Evolutionary conservation across 1,140 invertebrate species (phyloP).

Genomic region (Hydropsyche tenuis): DNA sequence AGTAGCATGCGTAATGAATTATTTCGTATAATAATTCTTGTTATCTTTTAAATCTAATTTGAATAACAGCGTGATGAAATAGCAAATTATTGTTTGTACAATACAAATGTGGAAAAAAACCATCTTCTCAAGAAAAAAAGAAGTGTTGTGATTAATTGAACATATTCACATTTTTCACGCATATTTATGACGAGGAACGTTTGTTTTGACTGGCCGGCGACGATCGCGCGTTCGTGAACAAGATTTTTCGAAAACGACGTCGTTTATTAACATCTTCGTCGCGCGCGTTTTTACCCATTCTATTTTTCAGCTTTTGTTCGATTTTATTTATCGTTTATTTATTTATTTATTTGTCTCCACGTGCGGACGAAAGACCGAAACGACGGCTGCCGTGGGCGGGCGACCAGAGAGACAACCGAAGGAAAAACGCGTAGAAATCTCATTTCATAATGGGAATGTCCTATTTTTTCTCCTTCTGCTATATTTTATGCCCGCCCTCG

Average conservation of each 20-base stretch:
- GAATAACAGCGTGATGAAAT: no score
- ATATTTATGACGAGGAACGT: not conserved
- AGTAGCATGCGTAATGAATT: no score
- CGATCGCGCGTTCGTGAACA: constrained; percentile 10
- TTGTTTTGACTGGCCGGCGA: not conserved
- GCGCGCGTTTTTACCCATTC: not conserved
- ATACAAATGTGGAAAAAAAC: no score
- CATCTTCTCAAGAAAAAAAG: no score
- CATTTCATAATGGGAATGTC: constrained; percentile 15
- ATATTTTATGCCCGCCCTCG: no score
- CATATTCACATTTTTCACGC: not conserved
- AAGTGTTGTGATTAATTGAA: no score
- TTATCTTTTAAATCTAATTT: no score
- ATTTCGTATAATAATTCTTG: no score
- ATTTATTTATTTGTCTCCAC: not conserved
- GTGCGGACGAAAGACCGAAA: not conserved
- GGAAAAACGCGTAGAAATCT: no score
- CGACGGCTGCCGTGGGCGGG: not conserved
- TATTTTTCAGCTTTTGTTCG: not conserved
- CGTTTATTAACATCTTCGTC: constrained; percentile 3
- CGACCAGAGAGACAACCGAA: not conserved
- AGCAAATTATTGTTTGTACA: no score
- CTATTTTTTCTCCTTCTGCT: not conserved
- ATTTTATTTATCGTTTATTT: constrained; percentile 22
- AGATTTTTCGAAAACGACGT: constrained; percentile 9